Base-by-base conservation (phyloP, 2,797 vertebrate species). In the Petrocephalus schoutedeni region DNA sequence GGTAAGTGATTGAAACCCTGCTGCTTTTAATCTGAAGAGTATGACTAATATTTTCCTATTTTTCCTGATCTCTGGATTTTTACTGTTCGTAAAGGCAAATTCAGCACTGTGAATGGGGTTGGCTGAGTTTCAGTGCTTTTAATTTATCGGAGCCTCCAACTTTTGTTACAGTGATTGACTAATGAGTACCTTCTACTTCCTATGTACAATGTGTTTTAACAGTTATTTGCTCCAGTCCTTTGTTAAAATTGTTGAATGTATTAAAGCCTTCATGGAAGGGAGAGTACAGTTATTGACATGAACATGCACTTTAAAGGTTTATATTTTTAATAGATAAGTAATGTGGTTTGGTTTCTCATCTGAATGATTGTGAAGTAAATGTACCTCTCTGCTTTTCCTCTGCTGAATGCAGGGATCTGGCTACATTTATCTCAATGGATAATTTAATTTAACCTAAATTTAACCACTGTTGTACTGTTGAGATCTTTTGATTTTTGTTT, bases 171-270 rank as follows among this genome's bases (percentile, higher is more conserved):
- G 49, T 82, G 49, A 45, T 82, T 82, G 82, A 53, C 21, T 23
- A 28, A 54, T 54, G 82, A 49, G 21, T 28, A 53, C 49, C 23
- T 54, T 84, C n/a, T 84, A 56, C 45, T 84, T 53, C 82, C n/a
- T 23, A n/a, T 54, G 12, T n/a, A 14, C 51, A 28, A 54, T 84
- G 51, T 16, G 10, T 84, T 84, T 53, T 23, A 84, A n/a, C n/a
- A 53, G 21, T 84, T 84, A 54, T 53, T 54, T 54, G 49, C 82
- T 84, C n/a, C 51, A 84, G 51, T 84, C 16, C 36, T 80, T 84
- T 84, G 54, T 84, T 83, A 54, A 83, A 83, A 21, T n/a, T n/a
- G 3, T 83, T 53, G 41, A 54, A 83, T 83, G 41, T 83, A 83
- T 53, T 84, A 84, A 84, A 2, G 7, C 9, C 45, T 84, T 2